phyloP scores from a whole-genome alignment of 2,888 invertebrate genomes.

The Drosophila imparisetae region DNA sequence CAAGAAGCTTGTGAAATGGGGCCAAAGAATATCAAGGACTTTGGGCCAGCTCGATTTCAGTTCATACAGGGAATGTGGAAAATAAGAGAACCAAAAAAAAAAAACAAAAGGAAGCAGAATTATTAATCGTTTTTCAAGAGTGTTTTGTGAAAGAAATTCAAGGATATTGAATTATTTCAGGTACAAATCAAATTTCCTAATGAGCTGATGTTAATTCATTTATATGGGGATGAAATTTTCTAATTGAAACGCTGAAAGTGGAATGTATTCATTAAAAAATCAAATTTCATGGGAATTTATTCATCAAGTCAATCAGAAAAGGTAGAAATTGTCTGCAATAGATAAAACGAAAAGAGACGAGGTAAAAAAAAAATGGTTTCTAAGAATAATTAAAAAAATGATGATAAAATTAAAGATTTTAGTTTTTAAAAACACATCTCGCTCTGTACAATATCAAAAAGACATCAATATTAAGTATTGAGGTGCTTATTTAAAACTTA shows the following conservation, averaged over 20 bases:
- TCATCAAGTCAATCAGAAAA: neutral
- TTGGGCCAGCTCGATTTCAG: conserved; percentile 8
- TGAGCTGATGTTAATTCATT: neutral
- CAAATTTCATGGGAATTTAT: neutral
- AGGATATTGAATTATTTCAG: neutral
- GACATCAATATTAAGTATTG: neutral
- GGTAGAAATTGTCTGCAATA: neutral
- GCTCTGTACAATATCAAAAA: neutral
- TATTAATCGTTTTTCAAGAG: conserved; percentile 3
- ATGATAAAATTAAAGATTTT: neutral
- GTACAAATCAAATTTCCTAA: neutral
- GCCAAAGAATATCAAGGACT: conserved; percentile 28
- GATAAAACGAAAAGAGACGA: neutral
- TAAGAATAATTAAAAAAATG: rapidly evolving
- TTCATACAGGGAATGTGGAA: neutral
- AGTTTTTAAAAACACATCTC: neutral
- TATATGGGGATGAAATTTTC: neutral
- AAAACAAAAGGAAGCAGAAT: neutral
- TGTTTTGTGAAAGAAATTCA: neutral
- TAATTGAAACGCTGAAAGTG: neutral
- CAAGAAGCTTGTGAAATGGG: conserved; percentile 20
- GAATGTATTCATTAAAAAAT: neutral
- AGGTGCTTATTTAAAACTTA: neutral
- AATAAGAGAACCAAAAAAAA: neutral
- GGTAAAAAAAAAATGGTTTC: neutral